A percentile compares a stretch with the other conserved stretches of the same genome.
These are phyloP conservation scores for Platycnemis pennipes DNA, from an alignment of 2,888 invertebrate genomes.

Conservation along the genomic window DNA sequence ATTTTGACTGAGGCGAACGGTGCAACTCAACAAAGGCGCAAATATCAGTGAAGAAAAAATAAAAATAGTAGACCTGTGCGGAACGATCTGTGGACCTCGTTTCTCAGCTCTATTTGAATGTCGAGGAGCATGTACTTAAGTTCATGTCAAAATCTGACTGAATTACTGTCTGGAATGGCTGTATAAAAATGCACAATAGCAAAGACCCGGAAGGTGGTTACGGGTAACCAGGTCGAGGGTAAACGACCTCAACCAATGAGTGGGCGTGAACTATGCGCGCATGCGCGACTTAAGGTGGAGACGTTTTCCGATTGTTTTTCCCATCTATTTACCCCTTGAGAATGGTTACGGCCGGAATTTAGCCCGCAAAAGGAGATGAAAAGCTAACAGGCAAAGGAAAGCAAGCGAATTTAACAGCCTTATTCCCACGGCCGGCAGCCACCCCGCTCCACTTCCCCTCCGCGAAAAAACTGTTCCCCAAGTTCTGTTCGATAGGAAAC, in stretches of 20 bases:
- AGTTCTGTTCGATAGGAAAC: neutral
- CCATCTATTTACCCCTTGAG: conserved; percentile 6
- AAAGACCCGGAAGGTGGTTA: conserved; percentile 29
- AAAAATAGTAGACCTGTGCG: neutral
- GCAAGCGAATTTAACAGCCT: conserved; percentile 10
- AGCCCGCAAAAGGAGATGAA: conserved; percentile 5
- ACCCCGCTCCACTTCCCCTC: conserved; percentile 24
- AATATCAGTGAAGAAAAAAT: neutral
- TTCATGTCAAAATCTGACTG: neutral
- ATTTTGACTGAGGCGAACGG: neutral
- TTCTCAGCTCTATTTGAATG: neutral
- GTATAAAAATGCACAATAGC: conserved; percentile 34
- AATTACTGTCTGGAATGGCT: neutral
- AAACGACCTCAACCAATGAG: conserved; percentile 49
- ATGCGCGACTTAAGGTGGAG: conserved; percentile 45
- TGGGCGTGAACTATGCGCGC: conserved; percentile 60
- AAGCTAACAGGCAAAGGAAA: conserved; percentile 20
- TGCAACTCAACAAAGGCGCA: neutral
- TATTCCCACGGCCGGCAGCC: neutral
- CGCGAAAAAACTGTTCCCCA: neutral
- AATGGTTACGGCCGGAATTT: neutral
- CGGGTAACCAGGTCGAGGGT: conserved; percentile 51
- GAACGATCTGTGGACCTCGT: neutral
- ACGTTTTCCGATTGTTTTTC: conserved; percentile 26
- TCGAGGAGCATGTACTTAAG: neutral